A percentile compares a stretch with the other conserved stretches of the same genome.
These are phyloP conservation scores for Artibeus jamaicensis DNA, from an alignment of 2,797 vertebrate species.

Conservation along the genomic window DNA sequence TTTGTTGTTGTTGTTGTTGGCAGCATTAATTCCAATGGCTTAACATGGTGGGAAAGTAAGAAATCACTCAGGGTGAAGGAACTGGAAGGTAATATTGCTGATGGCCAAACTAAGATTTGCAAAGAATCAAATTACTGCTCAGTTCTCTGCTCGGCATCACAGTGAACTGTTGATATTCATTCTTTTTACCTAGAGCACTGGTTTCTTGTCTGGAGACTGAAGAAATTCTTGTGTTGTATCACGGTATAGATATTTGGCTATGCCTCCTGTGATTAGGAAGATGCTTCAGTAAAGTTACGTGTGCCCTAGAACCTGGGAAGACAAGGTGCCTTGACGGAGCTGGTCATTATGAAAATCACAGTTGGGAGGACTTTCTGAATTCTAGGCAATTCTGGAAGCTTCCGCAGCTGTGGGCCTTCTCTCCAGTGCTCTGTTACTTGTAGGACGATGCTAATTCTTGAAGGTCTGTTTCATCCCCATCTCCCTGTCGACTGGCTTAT, in stretches of 20 bases:
- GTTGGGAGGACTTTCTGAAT: neutral
- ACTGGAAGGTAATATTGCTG: neutral
- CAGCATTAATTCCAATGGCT: neutral
- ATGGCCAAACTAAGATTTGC: neutral
- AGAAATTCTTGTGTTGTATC: neutral
- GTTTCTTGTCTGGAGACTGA: neutral
- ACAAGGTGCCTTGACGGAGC: neutral
- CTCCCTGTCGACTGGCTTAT: neutral
- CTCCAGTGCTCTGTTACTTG: neutral
- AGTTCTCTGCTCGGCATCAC: neutral
- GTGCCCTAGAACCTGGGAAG: neutral
- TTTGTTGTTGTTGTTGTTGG: neutral
- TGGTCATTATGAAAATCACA: neutral
- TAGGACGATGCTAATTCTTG: neutral
- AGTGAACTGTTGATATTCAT: neutral
- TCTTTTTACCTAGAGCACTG: neutral
- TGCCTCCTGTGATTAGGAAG: neutral
- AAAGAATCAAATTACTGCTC: neutral
- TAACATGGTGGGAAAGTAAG: neutral
- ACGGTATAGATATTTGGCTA: neutral
- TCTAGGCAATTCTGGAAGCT: neutral
- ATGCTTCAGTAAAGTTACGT: neutral
- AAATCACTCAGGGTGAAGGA: neutral
- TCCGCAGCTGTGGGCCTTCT: neutral
- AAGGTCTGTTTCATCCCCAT: neutral